Conservation (phyloP, 2,888 invertebrate species). For the Chrysolina haemoptera region DNA sequence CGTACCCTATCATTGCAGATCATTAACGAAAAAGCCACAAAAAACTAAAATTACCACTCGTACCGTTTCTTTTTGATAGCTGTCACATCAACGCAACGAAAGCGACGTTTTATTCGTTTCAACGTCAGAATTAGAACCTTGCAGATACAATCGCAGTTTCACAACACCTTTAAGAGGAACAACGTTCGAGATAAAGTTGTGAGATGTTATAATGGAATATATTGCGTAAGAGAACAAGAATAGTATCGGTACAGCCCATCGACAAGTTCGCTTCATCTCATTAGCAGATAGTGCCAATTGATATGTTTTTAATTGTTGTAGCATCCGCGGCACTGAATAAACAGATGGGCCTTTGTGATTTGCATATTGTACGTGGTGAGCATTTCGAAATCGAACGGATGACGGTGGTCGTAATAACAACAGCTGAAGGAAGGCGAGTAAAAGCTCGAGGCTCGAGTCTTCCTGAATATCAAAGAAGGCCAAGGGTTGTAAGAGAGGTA, state of each 20-base stretch:
- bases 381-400: not conserved
- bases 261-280: conserved; percentile 27
- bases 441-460: too few species aligned
- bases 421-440: not conserved
- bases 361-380: conserved; percentile 5
- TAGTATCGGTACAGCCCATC: conserved; percentile 27
- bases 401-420: conserved; percentile 10
- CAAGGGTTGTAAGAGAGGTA: too few species aligned
- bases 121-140: conserved; percentile 20
- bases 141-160: conserved; percentile 21
- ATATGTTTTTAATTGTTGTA: conserved; percentile 29
- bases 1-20: not conserved
- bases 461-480: too few species aligned
- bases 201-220: conserved; percentile 26
- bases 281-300: conserved; percentile 29
- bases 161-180: conserved; percentile 23
- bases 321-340: conserved; percentile 17
- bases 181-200: conserved; percentile 20
- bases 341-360: conserved; percentile 27
- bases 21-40: not conserved
- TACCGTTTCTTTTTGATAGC: not conserved
- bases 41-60: not conserved
- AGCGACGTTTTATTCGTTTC: conserved; percentile 17
- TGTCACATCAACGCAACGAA: not conserved
- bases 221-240: conserved; percentile 25